These are phyloP conservation scores for Tetrapedia diversipes DNA, from an alignment of 2,888 invertebrate genomes.

Conservation along the genomic window DNA sequence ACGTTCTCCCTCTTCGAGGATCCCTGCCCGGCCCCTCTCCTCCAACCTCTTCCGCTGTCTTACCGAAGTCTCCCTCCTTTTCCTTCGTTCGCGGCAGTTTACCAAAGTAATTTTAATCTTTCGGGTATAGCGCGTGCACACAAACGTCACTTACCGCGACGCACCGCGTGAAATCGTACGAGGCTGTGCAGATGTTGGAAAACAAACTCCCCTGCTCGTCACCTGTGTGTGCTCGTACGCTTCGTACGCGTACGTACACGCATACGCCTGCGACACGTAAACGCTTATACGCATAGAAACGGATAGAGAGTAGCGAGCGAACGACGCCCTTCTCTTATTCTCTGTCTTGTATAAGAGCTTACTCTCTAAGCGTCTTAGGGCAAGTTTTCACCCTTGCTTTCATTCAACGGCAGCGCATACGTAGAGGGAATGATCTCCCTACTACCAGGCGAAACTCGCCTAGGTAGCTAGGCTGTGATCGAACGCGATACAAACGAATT, in stretches of 20 bases:
- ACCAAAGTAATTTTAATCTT: slow-evolving; percentile 83
- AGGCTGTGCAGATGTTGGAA: slow-evolving; percentile 44
- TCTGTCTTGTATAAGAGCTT: slow-evolving; percentile 81
- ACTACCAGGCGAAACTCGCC: slow-evolving; percentile 43
- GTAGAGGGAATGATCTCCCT: slow-evolving; percentile 44
- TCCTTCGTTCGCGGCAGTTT: slow-evolving; percentile 71
- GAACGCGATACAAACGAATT: slow-evolving; percentile 25
- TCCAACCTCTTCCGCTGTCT: slow-evolving; percentile 44
- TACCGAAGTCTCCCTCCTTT: slow-evolving; percentile 61
- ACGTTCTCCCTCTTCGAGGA: slow-evolving; percentile 68
- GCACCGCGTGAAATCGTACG: slow-evolving; percentile 22
- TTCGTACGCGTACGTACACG: too few species aligned
- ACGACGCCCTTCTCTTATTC: slow-evolving; percentile 77
- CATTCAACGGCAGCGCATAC: slow-evolving; percentile 48
- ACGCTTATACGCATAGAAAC: slow-evolving; percentile 6
- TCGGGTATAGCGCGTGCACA: slow-evolving; percentile 61
- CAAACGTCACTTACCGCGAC: slow-evolving; percentile 48
- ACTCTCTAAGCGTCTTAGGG: slow-evolving; percentile 81
- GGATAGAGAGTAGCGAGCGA: slow-evolving; percentile 58
- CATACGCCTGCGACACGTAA: too few species aligned
- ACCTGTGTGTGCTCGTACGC: slow-evolving; percentile 11
- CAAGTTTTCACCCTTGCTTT: slow-evolving; percentile 79
- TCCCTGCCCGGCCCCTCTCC: slow-evolving; percentile 51
- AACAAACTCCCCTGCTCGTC: slow-evolving; percentile 37
- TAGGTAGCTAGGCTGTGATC: slow-evolving; percentile 3